Evolutionary conservation across 2,797 vertebrate genomes (phyloP), one percentile per base, ranked within the genome.

Genomic region (Mus minutoides): DNA sequence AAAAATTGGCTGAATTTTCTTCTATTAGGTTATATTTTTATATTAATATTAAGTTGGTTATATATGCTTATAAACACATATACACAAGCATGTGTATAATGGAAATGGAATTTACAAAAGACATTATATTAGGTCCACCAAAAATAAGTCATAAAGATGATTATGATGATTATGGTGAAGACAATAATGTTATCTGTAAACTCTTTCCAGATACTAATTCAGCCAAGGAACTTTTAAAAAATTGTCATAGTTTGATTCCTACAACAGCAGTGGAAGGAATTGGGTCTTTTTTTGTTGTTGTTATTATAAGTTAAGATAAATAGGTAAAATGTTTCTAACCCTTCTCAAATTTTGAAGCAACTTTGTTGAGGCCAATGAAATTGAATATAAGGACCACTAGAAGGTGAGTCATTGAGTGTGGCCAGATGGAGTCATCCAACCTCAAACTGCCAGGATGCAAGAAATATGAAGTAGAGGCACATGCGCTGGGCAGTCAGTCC

Each of bases 361-460:
- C 49, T 22, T 0, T 43, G 17, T 62, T 62, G n/a, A 62, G 40
- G 2, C 12, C 79, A 37, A 2, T n/a, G 16, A 76, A 69, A 43
- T 2, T 46, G 12, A 95, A 8, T 84, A 24, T 56, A 31, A 54
- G 2, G 14, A 4, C 4, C 58, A 83, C 2, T 62, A 43, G 37
- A 29, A 62, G 9, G 26, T 62, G 26, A 19, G 16, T 21, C 37
- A 83, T 0, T 26, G 29, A 43, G 37, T 62, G 7, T 58, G 64
- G 11, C 0, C 19, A 24, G 2, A 4, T 29, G 10, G 13, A 67
- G 40, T 22, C 75, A 43, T 2, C 3, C 71, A 69, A 49, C 9
- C 24, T 22, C 29, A 3, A 13, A n/a, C 0, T 10, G 2, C 52
- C 3, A 34, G 13, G 4, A 16, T 37, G 21, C 2, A 43, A 29